Evolutionary conservation across 1,140 invertebrate genomes (phyloP), one percentile per base, ranked within the genome.

Genomic region (Cephus cinctus): DNA sequence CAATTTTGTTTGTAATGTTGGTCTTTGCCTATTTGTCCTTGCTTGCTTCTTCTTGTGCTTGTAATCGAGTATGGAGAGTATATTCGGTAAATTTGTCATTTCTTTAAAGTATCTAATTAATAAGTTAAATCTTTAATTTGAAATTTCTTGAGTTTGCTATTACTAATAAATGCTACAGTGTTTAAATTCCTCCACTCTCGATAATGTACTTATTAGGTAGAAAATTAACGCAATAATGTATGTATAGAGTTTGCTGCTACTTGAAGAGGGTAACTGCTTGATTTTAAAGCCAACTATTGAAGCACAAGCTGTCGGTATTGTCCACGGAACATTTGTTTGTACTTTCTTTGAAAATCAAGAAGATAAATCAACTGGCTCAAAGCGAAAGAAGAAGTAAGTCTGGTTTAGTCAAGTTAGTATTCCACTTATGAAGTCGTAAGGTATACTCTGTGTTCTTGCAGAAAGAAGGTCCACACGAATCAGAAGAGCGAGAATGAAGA

Each of bases 261-360:
- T 82, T 56, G 73, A 80, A 39, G 79, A 82, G 44, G 57, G 63
- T 4, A 68, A 57, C 31, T 65, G 57, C 15, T 72, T 71, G 11
- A 50, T 73, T 11, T 65, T 65, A 15, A 73, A 74, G 43, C 77
- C 80, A 3, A 67, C 73, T 5, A 67, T 79, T 32, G 63, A 71
- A 43, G 67, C 69, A 14, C 65, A 77, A 63, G 79, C 80, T 12
- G 52, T 86, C 8, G 69, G 74, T 19, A 69, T 86, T 22, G 67
- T 75, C 9, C 73, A 80, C 41, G 82, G 78, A 8, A 77, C 77
- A 16, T 81, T 86, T 36, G 65, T 70, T 23, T 83, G 79, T 69
- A 72, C 72, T 36, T 36, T 48, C 23, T 14, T 40, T 5, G 45
- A 46, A 22, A 15, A 71, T 34, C 45, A 48, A 38, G 41, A 40